These are phyloP conservation scores for Masticophis lateralis DNA, from an alignment of 2,797 vertebrate species.

Conservation along the genomic window DNA sequence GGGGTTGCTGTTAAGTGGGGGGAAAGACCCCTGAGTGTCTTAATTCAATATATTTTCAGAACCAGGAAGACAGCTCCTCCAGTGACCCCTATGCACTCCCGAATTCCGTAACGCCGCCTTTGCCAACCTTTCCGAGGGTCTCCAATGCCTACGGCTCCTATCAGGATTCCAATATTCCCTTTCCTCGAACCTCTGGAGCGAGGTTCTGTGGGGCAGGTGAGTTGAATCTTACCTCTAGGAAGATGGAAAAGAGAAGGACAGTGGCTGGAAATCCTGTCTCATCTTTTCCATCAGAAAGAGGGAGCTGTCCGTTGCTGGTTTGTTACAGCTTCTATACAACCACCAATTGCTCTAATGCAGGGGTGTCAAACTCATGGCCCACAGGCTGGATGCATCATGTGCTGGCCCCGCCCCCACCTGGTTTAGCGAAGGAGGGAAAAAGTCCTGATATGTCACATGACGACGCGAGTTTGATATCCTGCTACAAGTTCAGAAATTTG, in stretches of 20 bases:
- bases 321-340: background rate
- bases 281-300: accelerated
- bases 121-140: constrained; percentile 89
- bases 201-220: constrained; percentile 93
- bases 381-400: accelerated
- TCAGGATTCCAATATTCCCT: constrained; percentile 94
- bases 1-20: background rate
- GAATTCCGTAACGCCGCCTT: constrained; percentile 84
- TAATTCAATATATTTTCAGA: constrained; percentile 73
- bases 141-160: constrained; percentile 95
- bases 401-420: too few species aligned
- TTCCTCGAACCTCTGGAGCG: constrained; percentile 93
- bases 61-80: constrained; percentile 85
- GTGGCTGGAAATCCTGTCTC: background rate
- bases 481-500: background rate
- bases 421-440: too few species aligned
- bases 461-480: too few species aligned
- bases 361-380: too few species aligned
- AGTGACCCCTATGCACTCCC: constrained; percentile 84
- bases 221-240: background rate
- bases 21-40: accelerated
- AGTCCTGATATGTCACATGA: too few species aligned
- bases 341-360: background rate
- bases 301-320: accelerated
- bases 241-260: background rate